phyloP scores from a whole-genome alignment of 2,113 vertebrate genomes.

The Prionailurus bengalensis region DNA sequence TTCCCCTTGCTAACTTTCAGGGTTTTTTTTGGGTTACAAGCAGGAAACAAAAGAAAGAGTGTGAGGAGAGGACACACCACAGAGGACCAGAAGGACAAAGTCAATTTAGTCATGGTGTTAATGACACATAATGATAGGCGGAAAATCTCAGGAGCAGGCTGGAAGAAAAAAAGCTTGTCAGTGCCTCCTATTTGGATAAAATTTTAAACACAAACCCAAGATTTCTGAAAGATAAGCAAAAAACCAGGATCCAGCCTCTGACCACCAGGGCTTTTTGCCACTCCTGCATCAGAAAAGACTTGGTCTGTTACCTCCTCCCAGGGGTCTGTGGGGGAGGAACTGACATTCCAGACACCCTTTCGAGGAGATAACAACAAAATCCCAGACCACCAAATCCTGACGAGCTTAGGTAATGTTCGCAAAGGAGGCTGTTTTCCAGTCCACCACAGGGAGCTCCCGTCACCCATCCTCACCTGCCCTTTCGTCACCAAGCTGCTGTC shows the following conservation, averaged over 20 bases:
- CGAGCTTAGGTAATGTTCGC: neutral
- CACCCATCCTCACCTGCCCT: neutral
- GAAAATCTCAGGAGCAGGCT: neutral
- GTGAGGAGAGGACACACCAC: neutral
- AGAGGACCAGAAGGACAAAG: neutral
- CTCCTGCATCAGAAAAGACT: neutral
- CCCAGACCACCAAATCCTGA: neutral
- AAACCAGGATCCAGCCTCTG: neutral
- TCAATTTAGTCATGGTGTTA: neutral
- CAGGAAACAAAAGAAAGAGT: neutral
- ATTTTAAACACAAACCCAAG: neutral
- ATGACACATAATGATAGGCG: neutral
- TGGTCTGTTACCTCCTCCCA: neutral
- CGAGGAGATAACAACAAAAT: neutral
- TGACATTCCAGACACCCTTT: neutral
- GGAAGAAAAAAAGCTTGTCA: neutral
- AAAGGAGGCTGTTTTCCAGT: neutral
- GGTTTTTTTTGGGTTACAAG: neutral
- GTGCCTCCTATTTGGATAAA: neutral
- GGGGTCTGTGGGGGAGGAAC: neutral
- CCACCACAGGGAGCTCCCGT: neutral
- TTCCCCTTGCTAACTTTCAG: neutral
- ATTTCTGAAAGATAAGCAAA: slow-evolving; percentile 19
- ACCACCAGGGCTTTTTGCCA: neutral
- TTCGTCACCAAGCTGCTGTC: neutral